Percentiles rank a stretch among this genome's conserved stretches.
Evolutionary conservation across 2,888 invertebrate genomes (phyloP).

Genomic region (Anticlea derivata): DNA sequence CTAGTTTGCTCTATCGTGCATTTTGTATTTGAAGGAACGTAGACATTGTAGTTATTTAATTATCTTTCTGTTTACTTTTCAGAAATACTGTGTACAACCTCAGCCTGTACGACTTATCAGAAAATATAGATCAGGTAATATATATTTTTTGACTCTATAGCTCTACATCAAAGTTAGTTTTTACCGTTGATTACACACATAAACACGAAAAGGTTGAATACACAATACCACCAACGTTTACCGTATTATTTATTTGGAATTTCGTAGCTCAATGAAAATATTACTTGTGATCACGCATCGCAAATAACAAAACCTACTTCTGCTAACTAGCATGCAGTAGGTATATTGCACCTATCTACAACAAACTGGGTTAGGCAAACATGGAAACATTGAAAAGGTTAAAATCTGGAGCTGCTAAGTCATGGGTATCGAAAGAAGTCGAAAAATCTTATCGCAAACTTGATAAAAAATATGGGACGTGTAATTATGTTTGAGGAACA

Average conservation of each 20-base stretch:
- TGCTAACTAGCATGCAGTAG: constrained; percentile 19
- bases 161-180: not conserved
- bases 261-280: constrained; percentile 13
- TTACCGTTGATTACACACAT: too few species aligned
- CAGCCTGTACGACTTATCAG: constrained; percentile 92
- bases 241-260: not conserved
- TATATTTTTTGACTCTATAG: not conserved
- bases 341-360: constrained; percentile 27
- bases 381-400: constrained; percentile 16
- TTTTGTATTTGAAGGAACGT: too few species aligned
- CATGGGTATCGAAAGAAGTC: constrained; percentile 15
- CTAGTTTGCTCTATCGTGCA: not conserved
- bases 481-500: constrained; percentile 35
- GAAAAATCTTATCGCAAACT: constrained; percentile 26
- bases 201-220: not conserved
- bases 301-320: constrained; percentile 11
- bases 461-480: constrained; percentile 36
- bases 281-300: constrained; percentile 20
- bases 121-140: constrained; percentile 88
- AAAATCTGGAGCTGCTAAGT: constrained; percentile 23
- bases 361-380: constrained; percentile 30
- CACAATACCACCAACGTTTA: not conserved
- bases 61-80: constrained; percentile 57
- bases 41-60: too few species aligned
- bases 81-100: constrained; percentile 96